Evolutionary conservation across 2,888 invertebrate species (phyloP).

Genomic region (Folsomia candida): DNA sequence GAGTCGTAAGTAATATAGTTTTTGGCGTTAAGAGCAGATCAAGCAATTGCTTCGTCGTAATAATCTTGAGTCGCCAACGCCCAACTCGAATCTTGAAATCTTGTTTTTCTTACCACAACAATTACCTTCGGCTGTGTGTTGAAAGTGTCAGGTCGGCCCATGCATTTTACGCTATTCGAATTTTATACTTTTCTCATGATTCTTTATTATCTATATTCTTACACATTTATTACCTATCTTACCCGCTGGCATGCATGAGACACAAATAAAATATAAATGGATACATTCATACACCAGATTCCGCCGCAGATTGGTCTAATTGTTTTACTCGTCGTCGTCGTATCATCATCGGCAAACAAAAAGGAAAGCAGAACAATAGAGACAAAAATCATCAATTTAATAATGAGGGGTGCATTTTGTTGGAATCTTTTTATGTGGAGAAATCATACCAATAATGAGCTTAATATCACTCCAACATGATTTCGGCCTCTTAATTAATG

Average conservation of each 20-base stretch:
- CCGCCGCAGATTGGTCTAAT: not conserved
- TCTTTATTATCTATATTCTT: not conserved
- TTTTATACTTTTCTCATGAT: too few species aligned
- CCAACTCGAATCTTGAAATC: not conserved
- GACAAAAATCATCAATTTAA: not conserved
- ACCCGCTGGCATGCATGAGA: not conserved
- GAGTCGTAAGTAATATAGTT: too few species aligned
- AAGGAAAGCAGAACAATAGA: not conserved
- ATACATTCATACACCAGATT: not conserved
- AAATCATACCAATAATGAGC: too few species aligned
- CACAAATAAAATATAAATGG: too few species aligned
- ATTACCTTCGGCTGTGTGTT: not conserved
- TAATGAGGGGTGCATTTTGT: not conserved
- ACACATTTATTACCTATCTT: not conserved
- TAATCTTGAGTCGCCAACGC: not conserved
- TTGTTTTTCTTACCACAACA: not conserved
- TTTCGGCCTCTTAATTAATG: too few species aligned
- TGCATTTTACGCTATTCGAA: too few species aligned
- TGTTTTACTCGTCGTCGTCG: not conserved
- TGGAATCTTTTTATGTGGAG: too few species aligned
- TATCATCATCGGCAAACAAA: not conserved
- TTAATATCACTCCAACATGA: too few species aligned
- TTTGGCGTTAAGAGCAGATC: not conserved
- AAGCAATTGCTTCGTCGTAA: not conserved
- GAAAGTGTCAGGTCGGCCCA: too few species aligned